Evolutionary conservation across 2,113 vertebrate genomes (phyloP).

Genomic region (Plotosus lineatus): DNA sequence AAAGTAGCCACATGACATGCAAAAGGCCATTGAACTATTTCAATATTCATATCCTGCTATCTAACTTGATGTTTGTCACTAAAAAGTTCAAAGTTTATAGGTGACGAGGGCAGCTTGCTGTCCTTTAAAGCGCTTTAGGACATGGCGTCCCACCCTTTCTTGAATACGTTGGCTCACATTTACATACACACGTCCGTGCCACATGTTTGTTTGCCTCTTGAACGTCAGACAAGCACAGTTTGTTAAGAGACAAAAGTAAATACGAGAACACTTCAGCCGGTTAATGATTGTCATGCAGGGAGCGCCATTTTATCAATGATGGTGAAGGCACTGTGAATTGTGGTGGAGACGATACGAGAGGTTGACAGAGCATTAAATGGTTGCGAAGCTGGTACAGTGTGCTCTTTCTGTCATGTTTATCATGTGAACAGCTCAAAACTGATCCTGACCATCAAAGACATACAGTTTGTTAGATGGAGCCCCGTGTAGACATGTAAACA

Average conservation of each 20-base stretch:
- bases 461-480: neutral
- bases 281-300: slow-evolving; percentile 34
- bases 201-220: slow-evolving; percentile 24
- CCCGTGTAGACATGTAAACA: neutral
- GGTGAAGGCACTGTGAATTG: neutral
- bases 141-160: neutral
- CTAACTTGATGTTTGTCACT: neutral
- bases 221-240: slow-evolving; percentile 1
- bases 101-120: neutral
- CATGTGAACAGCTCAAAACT: neutral
- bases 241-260: slow-evolving; percentile 26
- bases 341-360: neutral
- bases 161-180: neutral
- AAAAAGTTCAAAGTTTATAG: slow-evolving; percentile 2
- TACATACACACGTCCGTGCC: neutral
- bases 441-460: neutral
- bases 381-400: neutral
- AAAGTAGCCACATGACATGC: neutral
- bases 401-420: neutral
- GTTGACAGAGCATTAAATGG: neutral
- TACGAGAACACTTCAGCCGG: neutral
- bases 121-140: neutral
- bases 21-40: neutral
- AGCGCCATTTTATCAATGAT: neutral
- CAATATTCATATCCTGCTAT: neutral